A percentile compares a stretch with the other conserved stretches of the same genome.
phyloP scores from a whole-genome alignment of 2,797 vertebrate species.

The Artibeus jamaicensis region DNA sequence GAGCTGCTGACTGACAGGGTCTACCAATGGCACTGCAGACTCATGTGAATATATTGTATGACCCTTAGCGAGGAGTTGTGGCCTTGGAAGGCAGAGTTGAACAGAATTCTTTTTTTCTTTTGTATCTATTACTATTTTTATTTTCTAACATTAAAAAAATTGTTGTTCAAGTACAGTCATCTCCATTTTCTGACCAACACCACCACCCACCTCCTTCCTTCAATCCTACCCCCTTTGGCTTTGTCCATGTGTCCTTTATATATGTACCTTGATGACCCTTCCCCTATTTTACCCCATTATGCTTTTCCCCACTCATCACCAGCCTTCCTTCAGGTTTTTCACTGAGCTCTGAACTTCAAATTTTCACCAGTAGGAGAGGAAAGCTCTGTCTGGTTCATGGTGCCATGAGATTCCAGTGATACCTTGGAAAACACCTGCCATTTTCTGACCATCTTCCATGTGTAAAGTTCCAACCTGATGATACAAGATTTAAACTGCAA shows the following conservation, averaged over 20 bases:
- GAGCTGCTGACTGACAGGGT: not conserved
- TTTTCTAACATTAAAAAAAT: too few species aligned
- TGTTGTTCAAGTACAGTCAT: too few species aligned
- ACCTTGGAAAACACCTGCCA: not conserved
- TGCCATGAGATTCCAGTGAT: not conserved
- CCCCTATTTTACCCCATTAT: too few species aligned
- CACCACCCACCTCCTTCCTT: too few species aligned
- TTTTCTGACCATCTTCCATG: not conserved
- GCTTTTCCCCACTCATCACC: not conserved
- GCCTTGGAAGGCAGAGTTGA: not conserved
- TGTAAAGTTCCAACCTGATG: not conserved
- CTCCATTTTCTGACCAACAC: too few species aligned
- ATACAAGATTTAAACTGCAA: not conserved
- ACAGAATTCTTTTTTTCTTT: too few species aligned
- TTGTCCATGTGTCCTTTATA: too few species aligned
- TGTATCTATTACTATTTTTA: too few species aligned
- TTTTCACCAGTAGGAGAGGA: not conserved
- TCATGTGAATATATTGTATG: rapidly evolving
- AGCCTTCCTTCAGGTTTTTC: not conserved
- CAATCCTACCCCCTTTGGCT: too few species aligned
- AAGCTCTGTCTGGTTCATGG: rapidly evolving
- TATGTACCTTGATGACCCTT: too few species aligned
- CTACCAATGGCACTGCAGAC: rapidly evolving
- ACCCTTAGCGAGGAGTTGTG: not conserved
- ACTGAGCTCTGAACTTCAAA: not conserved